Evolutionary conservation across 1,140 invertebrate species (phyloP), one percentile per base, ranked within the genome.

Genomic region (Aphaenogaster floridana): DNA sequence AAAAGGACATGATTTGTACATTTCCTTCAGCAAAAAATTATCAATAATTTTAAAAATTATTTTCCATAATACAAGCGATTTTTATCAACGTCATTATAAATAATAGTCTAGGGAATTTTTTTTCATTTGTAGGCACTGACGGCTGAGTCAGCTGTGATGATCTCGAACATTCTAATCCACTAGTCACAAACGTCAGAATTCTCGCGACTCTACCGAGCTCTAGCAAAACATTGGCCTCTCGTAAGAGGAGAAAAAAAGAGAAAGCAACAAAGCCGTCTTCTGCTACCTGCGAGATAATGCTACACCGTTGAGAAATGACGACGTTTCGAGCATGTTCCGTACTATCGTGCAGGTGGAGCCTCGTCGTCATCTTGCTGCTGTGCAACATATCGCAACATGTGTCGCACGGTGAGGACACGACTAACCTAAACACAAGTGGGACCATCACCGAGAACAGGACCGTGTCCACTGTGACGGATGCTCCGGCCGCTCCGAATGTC

Each of bases 401-500:
- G 13, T 90, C 69, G 36, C 28, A 45, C 28, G 57, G 61, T 4
- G 63, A 81, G 45, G 72, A 86, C 7, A 7, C 9, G 4, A n/a
- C 45, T 90, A 91, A 90, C 90, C 89, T 86, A 11, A 86, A 83
- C 13, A 28, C 66, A 68, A 15, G 34, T 17, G 71, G 71, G 7
- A 78, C 48, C 71, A 17, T 88, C 77, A 78, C 85, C 11, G 28
- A 78, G 8, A 80, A n/a, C 50, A 84, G 42, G 17, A 83, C 8
- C 28, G 52, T 2, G 28, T 15, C 45, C 6, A 15, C 59, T 17
- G 15, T 63, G n/a, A 84, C 68, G n/a, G 15, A 63, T 2, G 36
- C 3, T n/a, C 54, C 68, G 28, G 9, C 7, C 8, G 42, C 0
- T 4, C 42, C 13, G 45, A 15, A 36, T 52, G 45, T 8, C 9